Conservation (phyloP, 1,140 invertebrate species). For the Pollicipes pollicipes region DNA sequence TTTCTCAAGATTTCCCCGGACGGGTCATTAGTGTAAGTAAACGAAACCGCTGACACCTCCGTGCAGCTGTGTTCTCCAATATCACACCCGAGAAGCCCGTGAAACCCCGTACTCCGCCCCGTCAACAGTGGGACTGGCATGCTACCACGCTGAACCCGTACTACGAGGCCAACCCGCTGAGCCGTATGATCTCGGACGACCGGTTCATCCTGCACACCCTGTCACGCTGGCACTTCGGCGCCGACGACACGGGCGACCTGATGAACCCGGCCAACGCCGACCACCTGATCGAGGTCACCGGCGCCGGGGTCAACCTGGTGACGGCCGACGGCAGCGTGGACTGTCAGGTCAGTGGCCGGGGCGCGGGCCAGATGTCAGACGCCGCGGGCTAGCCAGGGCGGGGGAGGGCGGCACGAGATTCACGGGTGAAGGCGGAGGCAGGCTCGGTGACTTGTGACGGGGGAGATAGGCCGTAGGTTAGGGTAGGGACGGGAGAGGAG, state of each 20-base stretch:
- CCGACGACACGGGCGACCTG: conserved; percentile 65
- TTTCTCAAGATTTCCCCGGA: too few species aligned
- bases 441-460: too few species aligned
- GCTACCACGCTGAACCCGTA: conserved; percentile 77
- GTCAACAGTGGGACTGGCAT: conserved; percentile 65
- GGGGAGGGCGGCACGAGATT: too few species aligned
- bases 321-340: conserved; percentile 89
- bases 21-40: too few species aligned
- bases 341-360: conserved; percentile 36
- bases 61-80: too few species aligned
- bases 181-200: conserved; percentile 63
- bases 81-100: too few species aligned
- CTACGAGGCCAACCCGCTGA: conserved; percentile 61
- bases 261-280: conserved; percentile 45
- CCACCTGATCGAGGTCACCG: conserved; percentile 32
- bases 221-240: conserved; percentile 67
- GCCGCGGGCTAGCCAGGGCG: too few species aligned
- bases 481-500: too few species aligned
- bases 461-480: too few species aligned
- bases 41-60: too few species aligned
- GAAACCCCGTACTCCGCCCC: conserved; percentile 20
- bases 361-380: not conserved
- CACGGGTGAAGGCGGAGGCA: too few species aligned
- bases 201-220: conserved; percentile 59
- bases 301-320: conserved; percentile 34